Evolutionary conservation across 2,888 invertebrate genomes (phyloP).

Genomic region (Perithous albicinctus): DNA sequence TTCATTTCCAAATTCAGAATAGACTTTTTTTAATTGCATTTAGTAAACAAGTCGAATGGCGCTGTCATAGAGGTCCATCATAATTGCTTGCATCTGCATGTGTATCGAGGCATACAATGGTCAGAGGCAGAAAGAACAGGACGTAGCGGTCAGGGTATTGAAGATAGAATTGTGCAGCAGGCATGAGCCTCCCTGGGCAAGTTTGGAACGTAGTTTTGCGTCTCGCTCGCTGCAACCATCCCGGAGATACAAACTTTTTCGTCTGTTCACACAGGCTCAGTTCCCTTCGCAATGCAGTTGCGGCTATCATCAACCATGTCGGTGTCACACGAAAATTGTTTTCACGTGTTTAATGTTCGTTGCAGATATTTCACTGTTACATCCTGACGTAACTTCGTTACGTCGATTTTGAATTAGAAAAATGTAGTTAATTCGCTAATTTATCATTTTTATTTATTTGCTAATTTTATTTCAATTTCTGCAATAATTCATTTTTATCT

Average conservation of each 20-base stretch:
- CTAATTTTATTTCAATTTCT: too few species aligned
- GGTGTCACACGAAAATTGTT: conserved; percentile 63
- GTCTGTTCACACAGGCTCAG: conserved; percentile 11
- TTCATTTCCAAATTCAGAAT: too few species aligned
- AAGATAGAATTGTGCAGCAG: conserved; percentile 32
- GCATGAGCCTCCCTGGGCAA: conserved; percentile 50
- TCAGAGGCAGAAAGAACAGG: conserved; percentile 18
- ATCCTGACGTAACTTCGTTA: not conserved
- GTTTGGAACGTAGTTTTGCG: conserved; percentile 65
- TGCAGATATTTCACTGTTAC: not conserved
- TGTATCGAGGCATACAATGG: conserved; percentile 53
- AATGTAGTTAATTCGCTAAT: too few species aligned
- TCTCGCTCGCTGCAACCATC: conserved; percentile 51
- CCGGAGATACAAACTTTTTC: conserved; percentile 65
- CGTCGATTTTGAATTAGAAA: too few species aligned
- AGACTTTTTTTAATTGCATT: not conserved
- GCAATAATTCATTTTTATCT: too few species aligned
- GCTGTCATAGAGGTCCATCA: conserved; percentile 41
- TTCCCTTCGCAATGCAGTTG: not conserved
- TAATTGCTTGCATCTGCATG: conserved; percentile 55
- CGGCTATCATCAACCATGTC: conserved; percentile 38
- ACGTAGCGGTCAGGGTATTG: conserved; percentile 17
- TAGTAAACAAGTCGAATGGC: not conserved
- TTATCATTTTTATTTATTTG: too few species aligned
- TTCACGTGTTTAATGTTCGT: conserved; percentile 60